Evolutionary conservation across 2,113 vertebrate genomes (phyloP), one percentile per base, ranked within the genome.

Genomic region (Thalassarche chlororhynchos): DNA sequence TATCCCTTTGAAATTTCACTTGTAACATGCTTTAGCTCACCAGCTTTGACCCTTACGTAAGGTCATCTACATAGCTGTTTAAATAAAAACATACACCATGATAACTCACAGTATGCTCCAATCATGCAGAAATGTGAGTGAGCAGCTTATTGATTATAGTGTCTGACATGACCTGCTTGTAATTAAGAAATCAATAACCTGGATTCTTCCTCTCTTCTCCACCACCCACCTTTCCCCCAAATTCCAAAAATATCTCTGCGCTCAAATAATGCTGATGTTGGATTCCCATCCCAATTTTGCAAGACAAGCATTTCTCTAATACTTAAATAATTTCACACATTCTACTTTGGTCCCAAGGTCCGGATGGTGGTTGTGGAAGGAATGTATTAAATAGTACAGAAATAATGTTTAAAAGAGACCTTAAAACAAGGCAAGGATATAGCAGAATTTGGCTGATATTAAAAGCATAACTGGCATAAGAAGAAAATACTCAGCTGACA

Each of bases 131-230:
- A 97, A 74, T 44, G 58, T 54, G 68, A 90, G 42, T 17, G 54
- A 80, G 49, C 62, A 90, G 32, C 21, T 93, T 93, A 95, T 94
- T 93, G 95, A 96, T n/a, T 91, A 58, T 38, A 89, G 54, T 60
- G 68, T 86, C 54, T 94, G 87, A 76, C 75, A 80, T 58, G 75
- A 82, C 58, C 64, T 83, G 66, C 58, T 83, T 64, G 29, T 87
- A 80, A 95, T 84, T 74, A 85, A n/a, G 89, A 85, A 94, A 85
- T 96, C 74, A 74, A 74, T 95, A 88, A 77, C 17, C 44, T 49
- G 70, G 12, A n/a, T 90, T 89, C 60, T 72, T 86, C 34, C 38
- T 76, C 49, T 82, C 21, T 94, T 61, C 32, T 34, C 28, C 58
- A 91, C 47, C 61, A 46, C 7, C 9, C 1, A 15, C 61, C 60